These are phyloP conservation scores for Malthinus seriepunctatus DNA, from an alignment of 2,888 invertebrate species.

Conservation along the genomic window DNA sequence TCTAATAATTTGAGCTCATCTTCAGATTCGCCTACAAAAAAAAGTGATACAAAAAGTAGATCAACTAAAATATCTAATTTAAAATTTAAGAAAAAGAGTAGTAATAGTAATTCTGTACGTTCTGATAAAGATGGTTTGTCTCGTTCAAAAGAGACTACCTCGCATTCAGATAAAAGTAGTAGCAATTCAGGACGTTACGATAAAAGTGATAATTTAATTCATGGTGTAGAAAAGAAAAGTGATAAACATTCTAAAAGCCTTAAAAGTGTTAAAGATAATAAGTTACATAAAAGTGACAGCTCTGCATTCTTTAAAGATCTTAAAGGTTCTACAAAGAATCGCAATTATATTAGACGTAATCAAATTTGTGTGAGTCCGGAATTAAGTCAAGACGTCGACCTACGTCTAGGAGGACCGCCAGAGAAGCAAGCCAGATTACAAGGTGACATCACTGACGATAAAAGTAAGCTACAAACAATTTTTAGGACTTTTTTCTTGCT, in stretches of 20 bases:
- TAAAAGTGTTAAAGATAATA: conserved; percentile 30
- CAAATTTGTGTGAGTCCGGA: conserved; percentile 60
- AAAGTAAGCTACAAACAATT: conserved; percentile 56
- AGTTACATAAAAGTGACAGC: conserved; percentile 28
- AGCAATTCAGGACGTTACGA: conserved; percentile 5
- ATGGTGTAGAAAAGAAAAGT: conserved; percentile 35
- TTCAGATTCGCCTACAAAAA: conserved; percentile 51
- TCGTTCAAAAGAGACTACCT: conserved; percentile 4
- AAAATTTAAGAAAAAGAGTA: conserved; percentile 38
- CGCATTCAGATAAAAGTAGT: conserved; percentile 13
- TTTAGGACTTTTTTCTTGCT: not conserved
- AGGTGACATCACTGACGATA: conserved; percentile 41
- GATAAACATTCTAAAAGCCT: conserved; percentile 36
- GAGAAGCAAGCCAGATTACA: conserved; percentile 51
- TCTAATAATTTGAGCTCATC: conserved; percentile 25
- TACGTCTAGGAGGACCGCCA: conserved; percentile 49
- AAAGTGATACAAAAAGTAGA: conserved; percentile 35
- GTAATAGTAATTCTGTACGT: conserved; percentile 3
- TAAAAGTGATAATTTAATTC: conserved; percentile 15
- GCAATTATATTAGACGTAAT: conserved; percentile 70
- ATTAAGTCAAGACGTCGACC: conserved; percentile 51
- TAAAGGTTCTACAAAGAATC: conserved; percentile 61
- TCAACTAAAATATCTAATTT: conserved; percentile 34
- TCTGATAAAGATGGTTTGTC: conserved; percentile 11
- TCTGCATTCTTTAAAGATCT: conserved; percentile 59